Percentiles rank a stretch among this genome's conserved stretches.
These are phyloP conservation scores for Perca fluviatilis DNA, from an alignment of 2,113 vertebrate species.

Conservation along the genomic window DNA sequence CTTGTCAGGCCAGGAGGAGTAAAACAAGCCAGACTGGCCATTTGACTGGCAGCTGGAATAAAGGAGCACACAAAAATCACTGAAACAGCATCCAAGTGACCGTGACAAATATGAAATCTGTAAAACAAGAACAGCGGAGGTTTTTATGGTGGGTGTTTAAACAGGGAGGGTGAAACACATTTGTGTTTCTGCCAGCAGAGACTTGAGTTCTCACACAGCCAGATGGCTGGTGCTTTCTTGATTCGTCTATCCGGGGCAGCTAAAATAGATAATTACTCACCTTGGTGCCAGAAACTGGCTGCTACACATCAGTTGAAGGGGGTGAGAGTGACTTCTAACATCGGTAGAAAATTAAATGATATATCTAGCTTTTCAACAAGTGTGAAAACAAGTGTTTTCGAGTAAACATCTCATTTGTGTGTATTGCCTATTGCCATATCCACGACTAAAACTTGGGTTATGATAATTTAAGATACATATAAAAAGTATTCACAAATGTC, in stretches of 20 bases:
- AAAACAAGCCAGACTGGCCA: conserved; percentile 44
- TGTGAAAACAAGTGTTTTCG: no score
- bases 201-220: conserved; percentile 62
- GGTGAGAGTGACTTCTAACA: conserved; percentile 24
- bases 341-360: conserved; percentile 10
- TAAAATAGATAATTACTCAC: conserved; percentile 75
- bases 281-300: conserved; percentile 57
- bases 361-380: no score
- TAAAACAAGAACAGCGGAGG: conserved; percentile 70
- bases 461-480: background rate
- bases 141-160: conserved; percentile 64
- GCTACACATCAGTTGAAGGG: conserved; percentile 48
- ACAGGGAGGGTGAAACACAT: conserved; percentile 60
- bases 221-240: conserved; percentile 74
- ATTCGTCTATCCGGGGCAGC: conserved; percentile 65
- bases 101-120: conserved; percentile 75
- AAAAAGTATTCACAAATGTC: background rate
- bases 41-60: conserved; percentile 73
- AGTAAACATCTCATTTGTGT: background rate
- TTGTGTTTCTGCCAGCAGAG: conserved; percentile 66
- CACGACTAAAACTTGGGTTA: background rate
- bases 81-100: conserved; percentile 68
- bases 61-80: conserved; percentile 42
- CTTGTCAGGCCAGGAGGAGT: conserved; percentile 35
- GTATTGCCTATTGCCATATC: background rate